Percentiles rank a stretch among this genome's conserved stretches.
Evolutionary conservation across 2,113 vertebrate species (phyloP).

Genomic region (Cisticola juncidis): DNA sequence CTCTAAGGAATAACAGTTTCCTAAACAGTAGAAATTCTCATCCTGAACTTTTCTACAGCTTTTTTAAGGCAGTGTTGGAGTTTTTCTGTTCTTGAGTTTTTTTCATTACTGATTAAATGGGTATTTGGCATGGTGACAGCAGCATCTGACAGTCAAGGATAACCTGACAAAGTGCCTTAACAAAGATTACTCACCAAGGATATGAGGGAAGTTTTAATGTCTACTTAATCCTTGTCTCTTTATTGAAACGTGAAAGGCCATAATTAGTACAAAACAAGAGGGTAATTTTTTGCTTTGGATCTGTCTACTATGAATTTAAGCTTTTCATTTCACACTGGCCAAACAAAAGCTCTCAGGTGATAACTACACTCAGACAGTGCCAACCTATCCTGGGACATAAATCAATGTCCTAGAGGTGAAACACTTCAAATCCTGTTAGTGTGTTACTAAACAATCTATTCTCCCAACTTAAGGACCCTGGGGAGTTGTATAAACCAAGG

Average conservation of each 20-base stretch:
- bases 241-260: background rate
- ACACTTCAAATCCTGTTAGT: slow-evolving; percentile 13
- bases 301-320: background rate
- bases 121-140: background rate
- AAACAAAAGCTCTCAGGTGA: background rate
- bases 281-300: background rate
- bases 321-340: background rate
- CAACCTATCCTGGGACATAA: background rate
- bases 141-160: background rate
- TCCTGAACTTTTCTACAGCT: background rate
- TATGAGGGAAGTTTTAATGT: background rate
- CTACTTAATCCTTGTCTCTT: background rate
- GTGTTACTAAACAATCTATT: slow-evolving; percentile 9
- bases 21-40: background rate
- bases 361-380: background rate
- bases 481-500: background rate
- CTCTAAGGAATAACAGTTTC: background rate
- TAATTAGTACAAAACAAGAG: background rate
- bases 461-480: background rate
- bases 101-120: background rate
- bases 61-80: background rate
- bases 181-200: background rate
- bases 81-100: background rate
- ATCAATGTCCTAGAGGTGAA: background rate
- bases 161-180: background rate